phyloP scores from a whole-genome alignment of 2,113 vertebrate species.

The Sorex araneus region DNA sequence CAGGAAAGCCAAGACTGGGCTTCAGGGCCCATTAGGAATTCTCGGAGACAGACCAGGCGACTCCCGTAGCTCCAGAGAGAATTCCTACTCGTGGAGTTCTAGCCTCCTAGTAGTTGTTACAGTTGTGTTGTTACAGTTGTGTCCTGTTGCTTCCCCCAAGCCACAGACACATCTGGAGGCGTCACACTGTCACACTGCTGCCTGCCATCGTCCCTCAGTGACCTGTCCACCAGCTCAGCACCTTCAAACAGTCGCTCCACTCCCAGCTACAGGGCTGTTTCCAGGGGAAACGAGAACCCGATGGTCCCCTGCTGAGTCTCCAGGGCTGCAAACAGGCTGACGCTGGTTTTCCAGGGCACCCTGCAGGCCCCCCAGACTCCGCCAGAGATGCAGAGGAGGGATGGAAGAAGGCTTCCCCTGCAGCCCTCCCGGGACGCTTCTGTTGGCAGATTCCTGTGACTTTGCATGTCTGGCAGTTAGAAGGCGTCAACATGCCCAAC shows the following conservation, averaged over 20 bases:
- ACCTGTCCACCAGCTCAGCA: too few species aligned
- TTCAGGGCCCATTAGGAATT: not conserved
- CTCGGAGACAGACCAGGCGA: not conserved
- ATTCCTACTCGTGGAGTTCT: not conserved
- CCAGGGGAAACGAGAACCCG: not conserved
- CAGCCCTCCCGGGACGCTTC: not conserved
- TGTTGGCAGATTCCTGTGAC: not conserved
- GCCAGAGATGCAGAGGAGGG: not conserved
- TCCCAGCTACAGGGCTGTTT: accelerated
- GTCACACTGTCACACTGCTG: accelerated
- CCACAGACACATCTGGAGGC: not conserved
- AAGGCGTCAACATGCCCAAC: not conserved
- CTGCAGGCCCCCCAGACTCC: too few species aligned
- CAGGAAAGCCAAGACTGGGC: not conserved
- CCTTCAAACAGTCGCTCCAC: not conserved
- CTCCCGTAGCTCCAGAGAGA: not conserved
- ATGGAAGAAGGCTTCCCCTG: accelerated
- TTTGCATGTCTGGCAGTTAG: not conserved
- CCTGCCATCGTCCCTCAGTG: accelerated
- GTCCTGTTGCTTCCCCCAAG: not conserved
- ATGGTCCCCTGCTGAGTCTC: not conserved
- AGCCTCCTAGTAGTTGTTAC: not conserved
- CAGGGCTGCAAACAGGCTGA: not conserved
- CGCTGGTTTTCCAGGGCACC: too few species aligned
- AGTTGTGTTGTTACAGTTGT: too few species aligned